A percentile compares a stretch with the other conserved stretches of the same genome.
These are phyloP conservation scores for Lasioglossum lativentre DNA, from an alignment of 2,888 invertebrate genomes.

Conservation along the genomic window DNA sequence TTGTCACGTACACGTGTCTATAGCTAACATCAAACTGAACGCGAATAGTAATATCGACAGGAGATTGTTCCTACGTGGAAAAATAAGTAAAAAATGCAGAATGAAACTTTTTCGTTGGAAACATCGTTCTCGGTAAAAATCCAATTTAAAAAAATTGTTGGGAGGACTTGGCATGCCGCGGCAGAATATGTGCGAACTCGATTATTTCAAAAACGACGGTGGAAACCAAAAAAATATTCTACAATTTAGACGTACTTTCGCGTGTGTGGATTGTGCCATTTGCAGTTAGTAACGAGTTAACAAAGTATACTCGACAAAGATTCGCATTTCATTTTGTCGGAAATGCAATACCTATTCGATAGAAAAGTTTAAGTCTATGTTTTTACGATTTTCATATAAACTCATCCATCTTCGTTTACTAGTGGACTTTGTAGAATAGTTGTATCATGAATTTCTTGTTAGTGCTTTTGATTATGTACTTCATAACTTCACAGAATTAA, in stretches of 20 bases:
- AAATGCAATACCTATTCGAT: not conserved
- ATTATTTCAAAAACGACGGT: not conserved
- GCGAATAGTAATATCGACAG: not conserved
- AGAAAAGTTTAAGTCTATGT: not conserved
- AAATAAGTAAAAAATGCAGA: constrained; percentile 1
- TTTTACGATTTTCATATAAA: not conserved
- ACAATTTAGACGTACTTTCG: not conserved
- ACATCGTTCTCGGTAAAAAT: not conserved
- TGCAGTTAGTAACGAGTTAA: not conserved
- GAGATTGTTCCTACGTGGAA: not conserved
- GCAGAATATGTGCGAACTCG: not conserved
- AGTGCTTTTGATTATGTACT: too few species aligned
- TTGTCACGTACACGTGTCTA: not conserved
- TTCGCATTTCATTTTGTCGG: not conserved
- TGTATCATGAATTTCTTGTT: too few species aligned
- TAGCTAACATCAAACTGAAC: not conserved
- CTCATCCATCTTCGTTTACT: not conserved
- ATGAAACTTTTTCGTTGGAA: not conserved
- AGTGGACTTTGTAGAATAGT: too few species aligned
- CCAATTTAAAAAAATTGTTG: not conserved
- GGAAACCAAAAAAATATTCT: not conserved
- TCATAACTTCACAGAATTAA: too few species aligned
- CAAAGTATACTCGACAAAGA: not conserved
- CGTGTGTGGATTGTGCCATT: not conserved
- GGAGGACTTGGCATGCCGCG: not conserved